phyloP scores from a whole-genome alignment of 1,140 invertebrate genomes.

The silkworm (Bombyx mori) region ASM3026992v2 NC_085129.1:12778501-12779000 shows the following conservation, averaged over 20 bases:
- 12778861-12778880: conserved; percentile 51
- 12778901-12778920: conserved; percentile 54
- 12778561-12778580: conserved; percentile 26
- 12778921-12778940: conserved; percentile 61
- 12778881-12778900: conserved; percentile 47
- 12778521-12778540: conserved; percentile 17
- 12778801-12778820: conserved; percentile 43
- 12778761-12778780: conserved; percentile 52
- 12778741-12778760: conserved; percentile 38
- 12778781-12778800: conserved; percentile 61
- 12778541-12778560: conserved; percentile 28
- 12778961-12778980: conserved; percentile 58
- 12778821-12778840: conserved; percentile 27
- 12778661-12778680: conserved; percentile 57
- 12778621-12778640: conserved; percentile 40
- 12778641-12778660: conserved; percentile 50
- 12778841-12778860: conserved; percentile 34
- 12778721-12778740: conserved; percentile 55
- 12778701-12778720: conserved; percentile 61
- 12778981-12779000: conserved; percentile 34
- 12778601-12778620: conserved; percentile 34
- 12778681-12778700: conserved; percentile 62
- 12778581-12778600: conserved; percentile 24
- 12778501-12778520: conserved; percentile 10
- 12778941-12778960: conserved; percentile 61